Percentiles rank a stretch among this genome's conserved stretches.
These are phyloP conservation scores for Turnix velox DNA, from an alignment of 2,113 vertebrate genomes.

Conservation along the genomic window DNA sequence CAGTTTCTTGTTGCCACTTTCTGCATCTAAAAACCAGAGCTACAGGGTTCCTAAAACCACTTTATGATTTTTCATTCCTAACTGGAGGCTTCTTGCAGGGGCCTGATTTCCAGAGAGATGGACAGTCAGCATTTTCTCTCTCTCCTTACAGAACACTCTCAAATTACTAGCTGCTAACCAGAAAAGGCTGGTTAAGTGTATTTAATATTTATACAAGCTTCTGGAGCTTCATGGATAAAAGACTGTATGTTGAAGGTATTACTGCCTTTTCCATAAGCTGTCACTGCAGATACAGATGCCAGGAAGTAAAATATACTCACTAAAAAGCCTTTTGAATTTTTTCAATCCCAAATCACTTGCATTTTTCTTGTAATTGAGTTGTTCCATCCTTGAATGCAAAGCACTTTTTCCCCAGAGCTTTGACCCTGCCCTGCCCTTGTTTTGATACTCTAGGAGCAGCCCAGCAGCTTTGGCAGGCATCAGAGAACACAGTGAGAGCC, in stretches of 20 bases:
- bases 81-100: background rate
- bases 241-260: background rate
- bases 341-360: background rate
- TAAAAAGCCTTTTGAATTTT: background rate
- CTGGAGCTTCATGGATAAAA: background rate
- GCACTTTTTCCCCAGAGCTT: background rate
- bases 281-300: background rate
- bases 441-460: background rate
- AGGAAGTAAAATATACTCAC: background rate
- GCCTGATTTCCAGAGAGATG: background rate
- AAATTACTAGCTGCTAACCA: background rate
- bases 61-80: background rate
- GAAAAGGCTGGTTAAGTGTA: background rate
- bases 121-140: background rate
- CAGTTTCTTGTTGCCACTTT: background rate
- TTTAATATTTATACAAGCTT: background rate
- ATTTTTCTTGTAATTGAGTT: background rate
- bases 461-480: background rate
- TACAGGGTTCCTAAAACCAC: background rate
- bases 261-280: background rate
- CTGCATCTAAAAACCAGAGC: background rate
- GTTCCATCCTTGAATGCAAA: background rate
- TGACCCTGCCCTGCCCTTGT: background rate
- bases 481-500: background rate
- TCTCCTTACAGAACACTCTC: background rate